These are phyloP conservation scores for Drosophila teissieri DNA, from an alignment of 1,140 invertebrate genomes.

Conservation along the genomic window DNA sequence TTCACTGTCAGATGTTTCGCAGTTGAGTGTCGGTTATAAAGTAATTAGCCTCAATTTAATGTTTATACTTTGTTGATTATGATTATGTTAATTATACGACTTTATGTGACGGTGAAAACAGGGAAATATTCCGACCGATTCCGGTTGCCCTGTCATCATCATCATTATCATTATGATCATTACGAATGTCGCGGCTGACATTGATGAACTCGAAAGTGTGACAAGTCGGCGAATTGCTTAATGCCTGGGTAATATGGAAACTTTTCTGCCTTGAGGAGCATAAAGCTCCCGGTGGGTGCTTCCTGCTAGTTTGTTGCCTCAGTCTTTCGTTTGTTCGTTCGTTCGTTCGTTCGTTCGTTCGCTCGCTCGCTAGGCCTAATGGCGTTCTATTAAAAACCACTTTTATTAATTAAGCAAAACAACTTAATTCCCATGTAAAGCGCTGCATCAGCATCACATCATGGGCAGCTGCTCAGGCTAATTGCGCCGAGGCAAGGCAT, in stretches of 20 bases:
- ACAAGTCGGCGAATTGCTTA: conserved; percentile 50
- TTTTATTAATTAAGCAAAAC: conserved; percentile 82
- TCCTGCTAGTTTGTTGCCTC: conserved; percentile 51
- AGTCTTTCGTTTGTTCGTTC: conserved; percentile 59
- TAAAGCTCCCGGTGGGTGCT: not conserved
- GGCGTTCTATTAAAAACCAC: conserved; percentile 76
- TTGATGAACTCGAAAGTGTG: conserved; percentile 75
- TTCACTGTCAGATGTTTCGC: conserved; percentile 69
- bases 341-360: conserved; percentile 52
- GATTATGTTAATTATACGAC: conserved; percentile 83
- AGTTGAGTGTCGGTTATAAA: conserved; percentile 83
- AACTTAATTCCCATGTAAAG: conserved; percentile 80
- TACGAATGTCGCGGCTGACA: conserved; percentile 44
- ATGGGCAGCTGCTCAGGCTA: conserved; percentile 71
- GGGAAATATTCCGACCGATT: conserved; percentile 34
- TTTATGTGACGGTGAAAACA: conserved; percentile 76
- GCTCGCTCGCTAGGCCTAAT: conserved; percentile 55
- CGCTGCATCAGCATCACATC: conserved; percentile 74
- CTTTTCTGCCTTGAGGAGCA: conserved; percentile 7
- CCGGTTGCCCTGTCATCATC: conserved; percentile 57
- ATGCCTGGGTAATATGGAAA: conserved; percentile 27
- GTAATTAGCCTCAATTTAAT: conserved; percentile 83
- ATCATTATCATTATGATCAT: conserved; percentile 31
- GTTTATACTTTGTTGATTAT: conserved; percentile 83
- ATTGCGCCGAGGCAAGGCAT: conserved; percentile 47